Percentiles rank a stretch among this genome's conserved stretches.
Evolutionary conservation across 2,113 vertebrate genomes (phyloP).

Genomic region (Myxocyprinus asiaticus): DNA sequence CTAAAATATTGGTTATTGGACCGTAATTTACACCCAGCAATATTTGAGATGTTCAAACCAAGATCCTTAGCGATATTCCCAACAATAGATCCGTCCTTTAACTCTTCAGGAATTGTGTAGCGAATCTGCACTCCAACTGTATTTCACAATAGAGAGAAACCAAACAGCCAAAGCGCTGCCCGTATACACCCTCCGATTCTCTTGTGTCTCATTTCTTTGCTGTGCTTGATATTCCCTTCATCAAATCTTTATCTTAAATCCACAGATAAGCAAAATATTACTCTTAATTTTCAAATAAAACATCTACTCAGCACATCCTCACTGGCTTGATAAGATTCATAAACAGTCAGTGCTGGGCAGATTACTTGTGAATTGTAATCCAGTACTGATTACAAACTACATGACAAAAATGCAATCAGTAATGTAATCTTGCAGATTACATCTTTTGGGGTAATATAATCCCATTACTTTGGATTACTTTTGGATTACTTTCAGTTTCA

Average conservation of each 20-base stretch:
- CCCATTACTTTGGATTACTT: too few relatives aligned
- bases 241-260: not conserved
- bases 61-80: constrained; percentile 84
- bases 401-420: too few relatives aligned
- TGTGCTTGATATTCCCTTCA: constrained; percentile 7
- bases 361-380: too few relatives aligned
- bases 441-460: too few relatives aligned
- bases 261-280: not conserved
- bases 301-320: not conserved
- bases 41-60: constrained; percentile 72
- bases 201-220: constrained; percentile 44
- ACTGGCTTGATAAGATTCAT: constrained; percentile 53
- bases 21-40: constrained; percentile 74
- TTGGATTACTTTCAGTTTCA: too few relatives aligned
- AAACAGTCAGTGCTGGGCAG: too few relatives aligned
- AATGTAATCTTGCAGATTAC: too few relatives aligned
- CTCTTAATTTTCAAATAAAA: not conserved
- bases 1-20: constrained; percentile 74
- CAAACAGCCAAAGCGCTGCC: constrained; percentile 70
- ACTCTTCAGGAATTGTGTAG: constrained; percentile 81
- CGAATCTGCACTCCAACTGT: constrained; percentile 70
- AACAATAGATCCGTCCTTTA: constrained; percentile 75
- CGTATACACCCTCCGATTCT: constrained; percentile 62
- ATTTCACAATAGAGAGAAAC: constrained; percentile 75
- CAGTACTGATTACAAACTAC: too few relatives aligned